Base-by-base conservation (phyloP, 2,113 vertebrate species). In the Perca fluviatilis region DNA sequence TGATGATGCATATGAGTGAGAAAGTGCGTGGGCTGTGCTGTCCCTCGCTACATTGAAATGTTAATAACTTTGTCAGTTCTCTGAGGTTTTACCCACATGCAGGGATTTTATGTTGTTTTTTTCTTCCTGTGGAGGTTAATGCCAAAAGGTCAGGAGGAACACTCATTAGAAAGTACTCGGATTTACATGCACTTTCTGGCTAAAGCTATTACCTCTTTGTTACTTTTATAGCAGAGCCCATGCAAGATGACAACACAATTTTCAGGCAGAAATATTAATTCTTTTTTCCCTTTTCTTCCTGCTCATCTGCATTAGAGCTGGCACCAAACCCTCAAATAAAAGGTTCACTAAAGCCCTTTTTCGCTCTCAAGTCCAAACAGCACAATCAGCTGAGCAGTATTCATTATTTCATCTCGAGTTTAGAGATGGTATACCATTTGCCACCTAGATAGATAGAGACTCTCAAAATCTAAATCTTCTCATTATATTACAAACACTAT, bases 31-130 rank as follows among this genome's bases (percentile, higher is more conserved):
- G 89, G 94, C 86, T n/a, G 89, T 81, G 65, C 67, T 62, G 61
- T 77, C 78, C 81, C 80, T 84, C 77, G 70, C 78, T 86, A 84
- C 80, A 79, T 62, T 74, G 89, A 85, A 95, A 91, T 91, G 89
- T 77, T 86, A 79, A 92, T 91, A 67, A 92, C 89, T 95, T 94
- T 88, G 89, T 88, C 87, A 70, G 90, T 74, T 89, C 67, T 84
- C 80, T 47, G 74, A 90, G 93, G 84, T 87, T 92, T 95, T 93
- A 79, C 77, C 75, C 87, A 84, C 90, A 90, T 83, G 66, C 77
- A 89, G 85, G 78, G 74, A 70, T 78, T 80, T 58, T 13, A 27
- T 27, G 23, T 58, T 69, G 13, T 63, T 86, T 63, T 63, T 72
- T 77, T 63, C 80, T 86, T 90, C 67, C 92, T 74, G 80, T 76